Evolutionary conservation across 2,113 vertebrate genomes (phyloP).

Genomic region (Myanophis thanlyinensis): DNA sequence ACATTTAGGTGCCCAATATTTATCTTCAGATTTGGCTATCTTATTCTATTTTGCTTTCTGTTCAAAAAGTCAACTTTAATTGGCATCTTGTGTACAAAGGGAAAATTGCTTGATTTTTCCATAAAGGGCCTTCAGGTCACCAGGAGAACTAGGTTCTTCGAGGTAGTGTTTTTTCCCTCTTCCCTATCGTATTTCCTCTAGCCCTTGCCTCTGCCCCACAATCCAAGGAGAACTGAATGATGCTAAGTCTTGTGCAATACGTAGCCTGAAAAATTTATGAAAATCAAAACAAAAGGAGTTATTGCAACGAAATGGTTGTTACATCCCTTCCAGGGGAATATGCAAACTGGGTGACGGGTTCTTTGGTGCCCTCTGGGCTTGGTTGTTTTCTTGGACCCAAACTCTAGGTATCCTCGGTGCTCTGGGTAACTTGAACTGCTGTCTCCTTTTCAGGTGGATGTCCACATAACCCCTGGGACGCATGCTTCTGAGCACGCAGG

Average conservation of each 20-base stretch:
- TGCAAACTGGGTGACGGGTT: not conserved
- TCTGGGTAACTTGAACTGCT: not conserved
- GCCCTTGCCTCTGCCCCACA: not conserved
- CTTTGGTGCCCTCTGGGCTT: not conserved
- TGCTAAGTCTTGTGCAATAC: not conserved
- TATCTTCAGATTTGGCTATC: not conserved
- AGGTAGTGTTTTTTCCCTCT: not conserved
- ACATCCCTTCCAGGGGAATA: not conserved
- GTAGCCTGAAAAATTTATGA: not conserved
- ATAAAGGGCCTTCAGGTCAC: not conserved
- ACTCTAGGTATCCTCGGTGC: not conserved
- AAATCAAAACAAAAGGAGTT: not conserved
- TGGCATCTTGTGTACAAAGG: not conserved
- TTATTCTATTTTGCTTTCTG: not conserved
- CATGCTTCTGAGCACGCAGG: not conserved
- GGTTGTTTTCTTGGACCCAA: not conserved
- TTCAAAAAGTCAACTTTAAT: not conserved
- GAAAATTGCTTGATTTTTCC: not conserved
- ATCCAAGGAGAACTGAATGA: not conserved
- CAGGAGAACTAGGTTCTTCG: not conserved
- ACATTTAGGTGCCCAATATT: not conserved
- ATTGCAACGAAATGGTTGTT: not conserved
- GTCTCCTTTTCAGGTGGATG: not conserved
- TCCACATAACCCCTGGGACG: not conserved
- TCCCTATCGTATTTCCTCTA: not conserved